Evolutionary conservation across 2,797 vertebrate species (phyloP), one percentile per base, ranked within the genome.

Genomic region (Sphaeramia orbicularis): DNA sequence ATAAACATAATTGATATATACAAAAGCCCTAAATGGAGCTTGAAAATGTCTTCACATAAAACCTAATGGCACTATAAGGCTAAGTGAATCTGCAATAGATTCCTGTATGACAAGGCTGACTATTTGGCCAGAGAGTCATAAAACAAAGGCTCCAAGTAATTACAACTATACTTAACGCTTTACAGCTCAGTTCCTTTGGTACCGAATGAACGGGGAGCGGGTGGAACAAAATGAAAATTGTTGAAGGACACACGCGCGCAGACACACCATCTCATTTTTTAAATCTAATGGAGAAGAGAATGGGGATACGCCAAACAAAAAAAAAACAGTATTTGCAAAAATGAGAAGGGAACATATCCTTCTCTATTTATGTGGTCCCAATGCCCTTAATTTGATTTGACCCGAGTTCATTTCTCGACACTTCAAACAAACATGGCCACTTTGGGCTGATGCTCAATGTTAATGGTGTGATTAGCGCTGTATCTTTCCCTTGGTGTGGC

Each of bases 391-490:
- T 88, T 87, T 83, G 79, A 87, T 87, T 78, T 85, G 89, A 85
- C 81, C 86, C 4, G n/a, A 74, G 78, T 86, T 87, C 83, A 86
- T 84, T 84, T 81, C 80, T 78, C 54, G 45, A 79, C 78, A 84
- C 80, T 87, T 83, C 81, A 84, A 88, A 89, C 87, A 90, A 91
- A 91, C 86, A 90, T 30, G 79, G 78, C 84, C 82, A 83, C 85
- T 77, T 84, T 83, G 66, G 86, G 77, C 84, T 63, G 61, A 89
- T 49, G 85, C 85, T 91, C 87, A 89, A 87, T 90, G 83, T 90
- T 92, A 92, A 93, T 92, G 90, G 86, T 55, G 86, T 88, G 90
- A 92, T 93, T 91, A 91, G 87, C 56, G 87, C 84, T 53, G 81
- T 86, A 80, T 87, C 83, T 79, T 86, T 88, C 84, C 86, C 89